Base-by-base conservation (phyloP, 2,888 invertebrate species). In the Phengaris arion region DNA sequence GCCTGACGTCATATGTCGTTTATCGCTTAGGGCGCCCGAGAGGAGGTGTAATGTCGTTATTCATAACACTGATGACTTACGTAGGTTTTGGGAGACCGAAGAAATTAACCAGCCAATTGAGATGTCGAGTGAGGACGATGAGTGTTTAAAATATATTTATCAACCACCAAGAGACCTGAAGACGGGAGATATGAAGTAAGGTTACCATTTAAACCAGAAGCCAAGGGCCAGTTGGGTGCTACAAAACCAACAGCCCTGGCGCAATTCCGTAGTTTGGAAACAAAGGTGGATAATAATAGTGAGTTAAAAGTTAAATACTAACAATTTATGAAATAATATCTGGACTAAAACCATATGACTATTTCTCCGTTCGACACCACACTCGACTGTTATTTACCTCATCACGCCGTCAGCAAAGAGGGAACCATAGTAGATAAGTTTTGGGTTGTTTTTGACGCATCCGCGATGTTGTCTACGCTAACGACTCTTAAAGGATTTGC, bases 261-360 rank as follows among this genome's bases (percentile, higher is more conserved):
- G 2, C 81, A 81, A 74, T 81, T 81, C 76, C 22, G 22, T 45
- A 76, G 76, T 46, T 75, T 79, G 22, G 80, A 80, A 69, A 68
- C 46, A 12, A 78, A 76, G 68, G 74, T 79, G 12, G 13, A 69
- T 13, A 76, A 77, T 69, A 64, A 22, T 22, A 22, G 22, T 22
- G 22, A 22, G 22, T 22, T 22, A 22, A 22, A 22, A 22, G 22
- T 22, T 64, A 46, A 57, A 70, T 77, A 74, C 75, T 57, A 77
- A 74, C 5, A 8, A 64, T 80, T 79, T 76, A 79, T 81, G 9
- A 64, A 76, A 10, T 79, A 81, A 64, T 80, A 78, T 70, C 4
- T 22, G 48, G 12, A 54, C 9, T 68, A 78, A n/a, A 75, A 77
- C 22, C 80, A 81, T 70, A 80, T 80, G 80, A 55, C 13, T 13